Evolutionary conservation across 2,113 vertebrate genomes (phyloP).

Genomic region (Albula glossodonta): DNA sequence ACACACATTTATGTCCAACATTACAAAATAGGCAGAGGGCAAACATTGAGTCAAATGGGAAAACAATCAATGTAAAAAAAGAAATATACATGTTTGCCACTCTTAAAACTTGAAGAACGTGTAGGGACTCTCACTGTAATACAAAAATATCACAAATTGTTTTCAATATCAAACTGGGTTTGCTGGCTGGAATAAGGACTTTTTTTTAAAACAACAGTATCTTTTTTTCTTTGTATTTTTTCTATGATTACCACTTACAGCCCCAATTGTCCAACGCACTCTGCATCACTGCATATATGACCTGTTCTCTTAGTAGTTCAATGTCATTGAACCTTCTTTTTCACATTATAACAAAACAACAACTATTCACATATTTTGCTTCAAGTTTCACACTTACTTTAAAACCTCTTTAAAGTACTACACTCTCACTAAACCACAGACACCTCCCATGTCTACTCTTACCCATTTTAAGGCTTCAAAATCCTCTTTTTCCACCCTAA

Average conservation of each 20-base stretch:
- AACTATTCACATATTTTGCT: slow-evolving; percentile 77
- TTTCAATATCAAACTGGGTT: slow-evolving; percentile 77
- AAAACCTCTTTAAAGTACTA: slow-evolving; percentile 73
- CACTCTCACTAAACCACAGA: slow-evolving; percentile 51
- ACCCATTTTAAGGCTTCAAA: slow-evolving; percentile 71
- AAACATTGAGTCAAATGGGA: slow-evolving; percentile 66
- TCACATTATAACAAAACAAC: slow-evolving; percentile 81
- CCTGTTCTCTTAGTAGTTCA: slow-evolving; percentile 61
- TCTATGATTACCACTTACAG: slow-evolving; percentile 69
- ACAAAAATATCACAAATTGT: slow-evolving; percentile 96
- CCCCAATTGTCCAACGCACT: slow-evolving; percentile 76
- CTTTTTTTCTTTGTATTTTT: slow-evolving; percentile 55
- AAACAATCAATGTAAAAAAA: slow-evolving; percentile 54
- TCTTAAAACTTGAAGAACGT: slow-evolving; percentile 76
- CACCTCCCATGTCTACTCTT: slow-evolving; percentile 45
- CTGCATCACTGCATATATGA: slow-evolving; percentile 70
- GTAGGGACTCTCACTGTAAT: slow-evolving; percentile 80
- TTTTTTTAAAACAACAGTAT: slow-evolving; percentile 54
- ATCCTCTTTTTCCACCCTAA: slow-evolving; percentile 62
- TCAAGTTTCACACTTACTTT: slow-evolving; percentile 75
- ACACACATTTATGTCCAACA: slow-evolving; percentile 73
- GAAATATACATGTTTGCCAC: slow-evolving; percentile 60
- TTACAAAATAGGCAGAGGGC: slow-evolving; percentile 78
- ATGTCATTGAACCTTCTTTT: slow-evolving; percentile 64
- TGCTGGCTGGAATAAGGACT: slow-evolving; percentile 75